phyloP scores from a whole-genome alignment of 2,113 vertebrate genomes.

The Hippopotamus amphibius region DNA sequence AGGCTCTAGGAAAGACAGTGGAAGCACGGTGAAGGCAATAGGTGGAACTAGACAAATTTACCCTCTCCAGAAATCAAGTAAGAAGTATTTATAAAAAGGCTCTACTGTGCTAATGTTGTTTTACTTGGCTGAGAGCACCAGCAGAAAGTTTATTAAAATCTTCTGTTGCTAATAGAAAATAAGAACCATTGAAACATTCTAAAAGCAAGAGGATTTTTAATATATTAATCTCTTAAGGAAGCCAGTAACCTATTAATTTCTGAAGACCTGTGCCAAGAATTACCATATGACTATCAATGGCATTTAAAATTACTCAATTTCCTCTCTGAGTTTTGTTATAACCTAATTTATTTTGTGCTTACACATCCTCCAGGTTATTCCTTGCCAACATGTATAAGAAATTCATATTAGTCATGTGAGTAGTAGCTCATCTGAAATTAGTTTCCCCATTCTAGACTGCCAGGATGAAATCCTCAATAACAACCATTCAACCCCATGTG shows the following conservation, averaged over 20 bases:
- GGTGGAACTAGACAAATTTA: not conserved
- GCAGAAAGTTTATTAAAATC: not conserved
- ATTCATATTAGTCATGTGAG: not conserved
- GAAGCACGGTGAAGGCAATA: not conserved
- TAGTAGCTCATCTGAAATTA: not conserved
- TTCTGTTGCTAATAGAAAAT: not conserved
- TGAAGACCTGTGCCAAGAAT: not conserved
- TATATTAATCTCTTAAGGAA: not conserved
- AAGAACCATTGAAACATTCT: not conserved
- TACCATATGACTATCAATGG: not conserved
- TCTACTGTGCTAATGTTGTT: not conserved
- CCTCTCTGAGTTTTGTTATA: constrained; percentile 20
- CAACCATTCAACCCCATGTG: not conserved
- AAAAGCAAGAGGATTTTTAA: not conserved
- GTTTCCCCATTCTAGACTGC: not conserved
- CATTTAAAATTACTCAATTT: constrained; percentile 32
- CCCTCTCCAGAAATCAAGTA: not conserved
- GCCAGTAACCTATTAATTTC: not conserved
- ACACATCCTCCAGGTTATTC: not conserved
- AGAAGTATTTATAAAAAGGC: not conserved
- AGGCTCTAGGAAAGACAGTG: not conserved
- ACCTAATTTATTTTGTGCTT: constrained; percentile 35
- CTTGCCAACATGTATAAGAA: constrained; percentile 27
- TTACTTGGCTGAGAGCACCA: not conserved
- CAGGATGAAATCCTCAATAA: not conserved